Evolutionary conservation across 2,797 vertebrate genomes (phyloP).

Genomic region (Sciurus carolinensis): DNA sequence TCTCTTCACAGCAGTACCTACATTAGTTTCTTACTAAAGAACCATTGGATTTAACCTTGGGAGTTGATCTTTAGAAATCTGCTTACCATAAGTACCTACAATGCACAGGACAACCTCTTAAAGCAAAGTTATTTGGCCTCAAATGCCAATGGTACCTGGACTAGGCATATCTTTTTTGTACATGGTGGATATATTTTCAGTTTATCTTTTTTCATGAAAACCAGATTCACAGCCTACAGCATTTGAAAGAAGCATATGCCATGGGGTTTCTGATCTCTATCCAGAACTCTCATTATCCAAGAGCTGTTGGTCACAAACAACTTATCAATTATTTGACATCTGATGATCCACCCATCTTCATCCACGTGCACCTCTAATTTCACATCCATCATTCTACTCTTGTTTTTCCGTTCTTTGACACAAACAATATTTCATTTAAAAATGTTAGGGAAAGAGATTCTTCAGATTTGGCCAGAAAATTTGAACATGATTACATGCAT

Average conservation of each 20-base stretch:
- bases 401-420: neutral
- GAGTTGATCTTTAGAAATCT: slow-evolving; percentile 15
- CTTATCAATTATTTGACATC: slow-evolving; percentile 51
- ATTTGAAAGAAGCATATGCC: slow-evolving; percentile 70
- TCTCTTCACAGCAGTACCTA: neutral
- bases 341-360: slow-evolving; percentile 34
- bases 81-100: neutral
- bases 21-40: slow-evolving; percentile 8
- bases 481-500: neutral
- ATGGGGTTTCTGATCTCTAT: slow-evolving; percentile 52
- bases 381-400: neutral
- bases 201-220: slow-evolving; percentile 48
- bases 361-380: neutral
- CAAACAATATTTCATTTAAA: slow-evolving; percentile 7
- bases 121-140: neutral
- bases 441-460: neutral
- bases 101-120: neutral
- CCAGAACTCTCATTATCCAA: slow-evolving; percentile 47
- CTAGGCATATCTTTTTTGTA: slow-evolving; percentile 28
- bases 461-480: slow-evolving; percentile 32
- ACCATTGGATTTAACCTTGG: neutral
- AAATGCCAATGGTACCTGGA: neutral
- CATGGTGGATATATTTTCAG: slow-evolving; percentile 20
- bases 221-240: slow-evolving; percentile 44
- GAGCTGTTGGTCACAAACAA: slow-evolving; percentile 38